A percentile compares a stretch with the other conserved stretches of the same genome.
phyloP scores from a whole-genome alignment of 2,797 vertebrate species.

The Cyprinella venusta region DNA sequence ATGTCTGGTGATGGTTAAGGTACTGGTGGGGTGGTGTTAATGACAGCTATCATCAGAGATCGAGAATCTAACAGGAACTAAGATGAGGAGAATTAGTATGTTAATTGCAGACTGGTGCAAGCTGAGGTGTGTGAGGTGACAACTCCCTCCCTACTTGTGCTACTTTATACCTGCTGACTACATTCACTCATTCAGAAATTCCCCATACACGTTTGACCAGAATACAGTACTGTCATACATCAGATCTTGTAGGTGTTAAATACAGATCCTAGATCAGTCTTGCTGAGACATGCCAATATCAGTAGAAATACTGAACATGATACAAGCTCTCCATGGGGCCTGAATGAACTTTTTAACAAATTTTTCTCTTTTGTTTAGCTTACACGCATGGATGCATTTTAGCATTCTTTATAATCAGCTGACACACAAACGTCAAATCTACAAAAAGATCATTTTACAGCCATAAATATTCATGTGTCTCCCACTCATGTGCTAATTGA shows the following conservation, averaged over 20 bases:
- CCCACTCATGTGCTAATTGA: neutral
- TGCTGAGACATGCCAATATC: neutral
- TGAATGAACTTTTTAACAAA: neutral
- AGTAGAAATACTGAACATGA: neutral
- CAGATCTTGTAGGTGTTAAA: neutral
- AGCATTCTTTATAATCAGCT: neutral
- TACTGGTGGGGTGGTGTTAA: conserved; percentile 23
- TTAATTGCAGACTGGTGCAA: conserved; percentile 57
- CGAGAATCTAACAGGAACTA: conserved; percentile 45
- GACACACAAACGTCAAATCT: neutral
- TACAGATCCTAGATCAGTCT: neutral
- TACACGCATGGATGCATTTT: neutral
- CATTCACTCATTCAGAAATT: conserved; percentile 4
- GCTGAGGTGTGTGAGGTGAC: conserved; percentile 35
- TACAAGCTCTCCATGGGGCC: neutral
- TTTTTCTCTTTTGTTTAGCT: neutral
- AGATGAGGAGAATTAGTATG: conserved; percentile 65
- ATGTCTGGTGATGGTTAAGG: conserved; percentile 31
- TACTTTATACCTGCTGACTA: neutral
- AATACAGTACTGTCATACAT: neutral
- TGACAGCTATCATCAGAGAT: conserved; percentile 21
- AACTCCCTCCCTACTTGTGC: conserved; percentile 13
- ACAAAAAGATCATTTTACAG: conserved; percentile 4
- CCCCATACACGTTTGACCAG: conserved; percentile 1
- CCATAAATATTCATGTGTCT: neutral